A percentile compares a stretch with the other conserved stretches of the same genome.
These are phyloP conservation scores for Dreissena rostriformis DNA, from an alignment of 1,140 invertebrate species.

Conservation along the genomic window DNA sequence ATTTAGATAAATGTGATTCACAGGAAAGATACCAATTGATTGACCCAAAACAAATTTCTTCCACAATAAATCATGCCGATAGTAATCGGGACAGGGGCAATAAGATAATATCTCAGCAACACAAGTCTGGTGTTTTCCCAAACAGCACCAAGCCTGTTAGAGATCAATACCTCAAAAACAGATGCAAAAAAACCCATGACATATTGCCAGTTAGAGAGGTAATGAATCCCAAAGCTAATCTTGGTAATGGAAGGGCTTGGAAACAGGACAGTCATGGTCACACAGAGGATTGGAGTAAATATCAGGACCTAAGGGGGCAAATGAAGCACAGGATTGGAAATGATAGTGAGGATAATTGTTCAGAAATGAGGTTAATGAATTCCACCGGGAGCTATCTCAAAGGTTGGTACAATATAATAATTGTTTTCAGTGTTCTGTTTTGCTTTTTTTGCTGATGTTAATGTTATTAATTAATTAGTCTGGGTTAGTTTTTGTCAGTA, in stretches of 20 bases:
- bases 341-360: constrained; percentile 9
- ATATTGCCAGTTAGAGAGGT: not conserved
- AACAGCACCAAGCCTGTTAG: not conserved
- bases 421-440: not conserved
- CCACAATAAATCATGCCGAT: too few relatives aligned
- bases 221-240: constrained; percentile 21
- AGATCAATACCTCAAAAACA: constrained; percentile 37
- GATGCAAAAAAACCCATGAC: constrained; percentile 33
- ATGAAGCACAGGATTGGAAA: constrained; percentile 17
- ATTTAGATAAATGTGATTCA: too few relatives aligned
- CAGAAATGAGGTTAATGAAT: not conserved
- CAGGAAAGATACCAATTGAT: too few relatives aligned
- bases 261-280: constrained; percentile 8
- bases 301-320: constrained; percentile 35
- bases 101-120: too few relatives aligned
- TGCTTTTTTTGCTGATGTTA: too few relatives aligned
- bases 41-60: too few relatives aligned
- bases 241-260: constrained; percentile 39
- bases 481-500: too few relatives aligned
- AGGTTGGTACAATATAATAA: not conserved
- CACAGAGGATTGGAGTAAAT: constrained; percentile 26
- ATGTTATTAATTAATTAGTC: too few relatives aligned
- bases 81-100: too few relatives aligned
- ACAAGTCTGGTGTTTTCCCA: too few relatives aligned
- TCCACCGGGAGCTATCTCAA: not conserved